Evolutionary conservation across 2,113 vertebrate species (phyloP).

Genomic region (Microcebus jonahi): DNA sequence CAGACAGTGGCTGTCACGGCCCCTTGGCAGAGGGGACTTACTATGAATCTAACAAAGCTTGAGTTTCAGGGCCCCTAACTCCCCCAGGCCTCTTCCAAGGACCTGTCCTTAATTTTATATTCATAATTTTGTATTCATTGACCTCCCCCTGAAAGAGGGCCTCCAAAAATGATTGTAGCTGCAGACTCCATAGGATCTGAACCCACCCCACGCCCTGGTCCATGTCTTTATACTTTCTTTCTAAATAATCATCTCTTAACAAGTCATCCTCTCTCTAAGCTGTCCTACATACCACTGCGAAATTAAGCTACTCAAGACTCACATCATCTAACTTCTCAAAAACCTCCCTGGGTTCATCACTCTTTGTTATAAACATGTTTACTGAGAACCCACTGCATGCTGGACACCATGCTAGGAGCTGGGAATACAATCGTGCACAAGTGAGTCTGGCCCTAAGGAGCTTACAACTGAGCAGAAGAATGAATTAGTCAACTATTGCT

Average conservation of each 20-base stretch:
- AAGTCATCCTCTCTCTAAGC: not conserved
- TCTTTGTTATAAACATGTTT: not conserved
- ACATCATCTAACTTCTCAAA: not conserved
- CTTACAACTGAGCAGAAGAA: not conserved
- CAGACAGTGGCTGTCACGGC: not conserved
- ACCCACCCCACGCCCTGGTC: not conserved
- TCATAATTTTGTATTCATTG: not conserved
- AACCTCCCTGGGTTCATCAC: not conserved
- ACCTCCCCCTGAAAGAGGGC: not conserved
- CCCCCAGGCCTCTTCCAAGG: not conserved
- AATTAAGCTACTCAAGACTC: not conserved
- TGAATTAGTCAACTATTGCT: not conserved
- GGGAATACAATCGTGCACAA: not conserved
- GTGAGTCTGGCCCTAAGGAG: no score
- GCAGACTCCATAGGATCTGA: not conserved
- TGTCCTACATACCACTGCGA: not conserved
- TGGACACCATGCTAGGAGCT: not conserved
- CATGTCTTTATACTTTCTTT: not conserved
- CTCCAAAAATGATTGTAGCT: not conserved
- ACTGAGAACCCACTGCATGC: not conserved
- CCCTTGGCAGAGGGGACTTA: not conserved
- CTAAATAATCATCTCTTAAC: not conserved
- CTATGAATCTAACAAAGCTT: not conserved
- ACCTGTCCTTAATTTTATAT: not conserved
- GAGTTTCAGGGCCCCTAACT: not conserved